phyloP scores from a whole-genome alignment of 2,797 vertebrate species.

The Chaenodraco wilsoni region DNA sequence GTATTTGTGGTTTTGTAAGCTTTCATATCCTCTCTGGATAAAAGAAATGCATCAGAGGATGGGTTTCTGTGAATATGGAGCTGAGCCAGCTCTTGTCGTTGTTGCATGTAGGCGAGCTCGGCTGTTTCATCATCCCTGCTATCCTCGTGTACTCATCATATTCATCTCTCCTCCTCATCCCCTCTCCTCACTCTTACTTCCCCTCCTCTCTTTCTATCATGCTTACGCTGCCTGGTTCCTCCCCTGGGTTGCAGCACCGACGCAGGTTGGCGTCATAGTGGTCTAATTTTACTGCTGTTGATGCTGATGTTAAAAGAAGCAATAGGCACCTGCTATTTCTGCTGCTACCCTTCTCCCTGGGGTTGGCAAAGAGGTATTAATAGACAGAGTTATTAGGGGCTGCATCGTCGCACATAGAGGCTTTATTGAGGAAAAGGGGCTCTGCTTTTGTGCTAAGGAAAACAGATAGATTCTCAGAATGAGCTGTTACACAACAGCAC shows the following conservation, averaged over 20 bases:
- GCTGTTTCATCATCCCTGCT: conserved; percentile 66
- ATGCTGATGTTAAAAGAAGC: conserved; percentile 94
- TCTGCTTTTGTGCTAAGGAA: conserved; percentile 51
- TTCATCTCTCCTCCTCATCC: conserved; percentile 45
- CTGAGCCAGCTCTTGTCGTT: conserved; percentile 37
- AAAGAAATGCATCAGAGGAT: conserved; percentile 27
- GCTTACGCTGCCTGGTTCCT: conserved; percentile 76
- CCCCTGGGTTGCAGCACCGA: conserved; percentile 92
- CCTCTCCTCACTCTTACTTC: conserved; percentile 31
- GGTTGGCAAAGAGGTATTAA: conserved; percentile 79
- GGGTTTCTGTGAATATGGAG: conserved; percentile 34
- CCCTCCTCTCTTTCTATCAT: conserved; percentile 57
- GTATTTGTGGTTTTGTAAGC: conserved; percentile 22
- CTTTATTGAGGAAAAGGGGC: conserved; percentile 46
- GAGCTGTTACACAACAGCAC: conserved; percentile 60
- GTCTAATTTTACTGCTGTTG: conserved; percentile 97
- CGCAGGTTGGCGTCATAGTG: conserved; percentile 93
- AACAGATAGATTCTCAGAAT: conserved; percentile 44
- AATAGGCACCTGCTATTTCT: conserved; percentile 95
- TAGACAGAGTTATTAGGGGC: conserved; percentile 86
- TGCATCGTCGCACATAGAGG: conserved; percentile 75
- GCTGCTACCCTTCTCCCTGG: conserved; percentile 81
- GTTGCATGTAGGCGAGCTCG: conserved; percentile 46
- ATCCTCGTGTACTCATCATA: conserved; percentile 53
- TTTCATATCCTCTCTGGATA: conserved; percentile 33